Evolutionary conservation across 2,797 vertebrate species (phyloP).

Genomic region (Alexandromys oeconomus): DNA sequence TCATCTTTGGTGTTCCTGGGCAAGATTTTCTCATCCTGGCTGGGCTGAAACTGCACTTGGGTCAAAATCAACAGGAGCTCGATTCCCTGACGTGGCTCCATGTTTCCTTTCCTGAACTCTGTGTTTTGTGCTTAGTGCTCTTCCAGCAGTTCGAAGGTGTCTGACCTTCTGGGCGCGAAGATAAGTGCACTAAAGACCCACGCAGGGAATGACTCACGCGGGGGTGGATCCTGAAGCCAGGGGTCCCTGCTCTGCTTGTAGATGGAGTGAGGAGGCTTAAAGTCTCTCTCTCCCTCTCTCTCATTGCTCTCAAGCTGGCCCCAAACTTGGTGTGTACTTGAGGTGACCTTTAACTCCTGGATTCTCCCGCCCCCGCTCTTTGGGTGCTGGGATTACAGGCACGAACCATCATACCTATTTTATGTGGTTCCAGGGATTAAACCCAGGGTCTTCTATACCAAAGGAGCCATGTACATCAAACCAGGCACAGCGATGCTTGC

Average conservation of each 20-base stretch:
- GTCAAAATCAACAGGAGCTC: constrained; percentile 44
- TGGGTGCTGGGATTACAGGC: background rate
- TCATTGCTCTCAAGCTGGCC: background rate
- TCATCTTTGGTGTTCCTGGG: constrained; percentile 13
- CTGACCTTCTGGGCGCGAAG: background rate
- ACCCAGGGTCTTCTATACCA: background rate
- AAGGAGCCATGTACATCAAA: background rate
- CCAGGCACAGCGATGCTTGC: background rate
- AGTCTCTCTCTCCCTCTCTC: background rate
- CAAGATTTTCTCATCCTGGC: constrained; percentile 25
- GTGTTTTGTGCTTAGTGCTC: constrained; percentile 49
- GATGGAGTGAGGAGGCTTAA: too few species aligned
- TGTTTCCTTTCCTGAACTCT: constrained; percentile 47
- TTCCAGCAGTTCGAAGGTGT: constrained; percentile 30
- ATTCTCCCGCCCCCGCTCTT: background rate
- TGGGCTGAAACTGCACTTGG: constrained; percentile 7
- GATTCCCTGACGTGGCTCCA: background rate
- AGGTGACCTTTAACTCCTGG: background rate
- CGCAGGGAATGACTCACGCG: background rate
- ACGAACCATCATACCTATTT: background rate
- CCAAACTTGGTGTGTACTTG: background rate
- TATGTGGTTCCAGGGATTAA: background rate
- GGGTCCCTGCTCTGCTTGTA: background rate
- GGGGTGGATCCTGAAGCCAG: background rate
- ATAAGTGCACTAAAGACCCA: background rate